Evolutionary conservation across 2,888 invertebrate species (phyloP).

Genomic region (Ceriagrion tenellum): DNA sequence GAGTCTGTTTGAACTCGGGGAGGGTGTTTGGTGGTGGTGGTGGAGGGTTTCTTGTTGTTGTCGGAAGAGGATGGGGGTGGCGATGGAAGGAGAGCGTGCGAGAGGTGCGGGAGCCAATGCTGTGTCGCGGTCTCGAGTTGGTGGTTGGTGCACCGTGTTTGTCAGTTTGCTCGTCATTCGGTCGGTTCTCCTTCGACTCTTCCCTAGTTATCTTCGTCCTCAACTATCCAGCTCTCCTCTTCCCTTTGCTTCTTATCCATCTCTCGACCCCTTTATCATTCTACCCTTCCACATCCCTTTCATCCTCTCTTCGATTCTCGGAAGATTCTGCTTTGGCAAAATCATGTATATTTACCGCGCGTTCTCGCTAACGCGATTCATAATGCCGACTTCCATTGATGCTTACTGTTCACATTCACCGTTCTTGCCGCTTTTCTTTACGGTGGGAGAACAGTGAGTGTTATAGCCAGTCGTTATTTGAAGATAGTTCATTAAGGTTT

Average conservation of each 20-base stretch:
- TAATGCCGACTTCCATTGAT: too few species aligned
- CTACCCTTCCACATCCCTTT: not conserved
- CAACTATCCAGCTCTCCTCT: not conserved
- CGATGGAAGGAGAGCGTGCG: not conserved
- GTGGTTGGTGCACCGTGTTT: not conserved
- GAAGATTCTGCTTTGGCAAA: too few species aligned
- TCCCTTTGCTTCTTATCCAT: too few species aligned
- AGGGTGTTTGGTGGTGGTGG: not conserved
- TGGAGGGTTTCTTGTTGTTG: not conserved
- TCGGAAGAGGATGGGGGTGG: not conserved
- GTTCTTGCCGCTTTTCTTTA: too few species aligned
- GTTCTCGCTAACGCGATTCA: too few species aligned
- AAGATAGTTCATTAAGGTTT: too few species aligned
- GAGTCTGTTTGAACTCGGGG: not conserved
- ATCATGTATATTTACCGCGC: too few species aligned
- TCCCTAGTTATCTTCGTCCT: not conserved
- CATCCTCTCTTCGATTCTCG: not conserved
- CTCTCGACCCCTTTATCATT: not conserved
- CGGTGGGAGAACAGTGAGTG: too few species aligned
- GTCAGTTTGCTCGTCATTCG: not conserved
- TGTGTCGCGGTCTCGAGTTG: slow-evolving; percentile 2
- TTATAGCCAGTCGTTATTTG: too few species aligned
- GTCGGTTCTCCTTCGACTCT: not conserved
- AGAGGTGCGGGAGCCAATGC: not conserved
- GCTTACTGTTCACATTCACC: too few species aligned